Conservation (phyloP, 1,140 invertebrate species). For the Nephila pilipes region DNA sequence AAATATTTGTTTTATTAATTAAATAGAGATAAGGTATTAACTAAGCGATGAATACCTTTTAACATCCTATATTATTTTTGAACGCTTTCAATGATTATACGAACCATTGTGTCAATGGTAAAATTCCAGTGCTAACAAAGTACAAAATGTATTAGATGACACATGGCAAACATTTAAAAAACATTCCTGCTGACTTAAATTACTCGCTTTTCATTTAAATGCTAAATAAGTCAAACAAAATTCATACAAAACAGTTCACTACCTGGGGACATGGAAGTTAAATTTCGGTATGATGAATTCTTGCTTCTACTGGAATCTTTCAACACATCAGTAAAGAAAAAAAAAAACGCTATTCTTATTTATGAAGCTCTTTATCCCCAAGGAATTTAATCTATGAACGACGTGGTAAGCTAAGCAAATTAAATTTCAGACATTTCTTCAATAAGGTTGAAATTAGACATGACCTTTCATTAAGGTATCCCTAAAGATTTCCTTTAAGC, state of each 20-base stretch:
- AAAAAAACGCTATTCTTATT: not conserved
- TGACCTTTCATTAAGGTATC: slow-evolving; percentile 44
- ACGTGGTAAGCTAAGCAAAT: not conserved
- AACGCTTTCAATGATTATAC: too few relatives aligned
- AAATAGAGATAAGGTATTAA: too few relatives aligned
- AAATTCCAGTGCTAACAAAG: too few relatives aligned
- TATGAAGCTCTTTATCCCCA: not conserved
- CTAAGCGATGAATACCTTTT: too few relatives aligned
- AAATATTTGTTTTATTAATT: too few relatives aligned
- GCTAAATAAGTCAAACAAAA: not conserved
- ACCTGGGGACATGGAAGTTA: not conserved
- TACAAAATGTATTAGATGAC: too few relatives aligned
- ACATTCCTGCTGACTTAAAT: too few relatives aligned
- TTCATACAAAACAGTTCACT: not conserved
- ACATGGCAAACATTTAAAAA: too few relatives aligned
- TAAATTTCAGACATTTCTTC: slow-evolving; percentile 51
- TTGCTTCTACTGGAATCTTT: not conserved
- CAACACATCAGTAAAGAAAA: not conserved
- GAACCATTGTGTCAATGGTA: too few relatives aligned
- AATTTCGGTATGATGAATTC: not conserved
- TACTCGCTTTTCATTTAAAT: too few relatives aligned
- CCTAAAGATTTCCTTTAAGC: slow-evolving; percentile 33
- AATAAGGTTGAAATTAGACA: slow-evolving; percentile 43
- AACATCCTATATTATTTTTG: too few relatives aligned
- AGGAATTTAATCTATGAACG: slow-evolving; percentile 33